Evolutionary conservation across 2,797 vertebrate genomes (phyloP).

Genomic region (Poecilia wingei): DNA sequence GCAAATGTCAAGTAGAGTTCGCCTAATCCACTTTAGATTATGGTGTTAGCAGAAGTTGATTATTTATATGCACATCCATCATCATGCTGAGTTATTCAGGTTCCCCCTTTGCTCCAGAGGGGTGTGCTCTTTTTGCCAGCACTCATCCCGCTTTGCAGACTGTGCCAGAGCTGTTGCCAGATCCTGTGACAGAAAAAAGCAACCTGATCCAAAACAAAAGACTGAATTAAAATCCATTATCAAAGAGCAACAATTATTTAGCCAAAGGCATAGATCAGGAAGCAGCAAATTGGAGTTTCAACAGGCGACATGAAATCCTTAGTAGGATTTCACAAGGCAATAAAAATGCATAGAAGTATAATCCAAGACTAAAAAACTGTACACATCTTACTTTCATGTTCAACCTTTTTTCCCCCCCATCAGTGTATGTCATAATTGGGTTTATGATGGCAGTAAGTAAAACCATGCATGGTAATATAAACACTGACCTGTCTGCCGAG

Average conservation of each 20-base stretch:
- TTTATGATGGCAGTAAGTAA: not conserved
- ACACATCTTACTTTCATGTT: not conserved
- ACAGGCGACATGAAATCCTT: not conserved
- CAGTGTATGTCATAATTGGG: not conserved
- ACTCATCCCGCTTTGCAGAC: not conserved
- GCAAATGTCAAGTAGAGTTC: not conserved
- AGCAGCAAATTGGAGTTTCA: not conserved
- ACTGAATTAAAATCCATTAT: not conserved
- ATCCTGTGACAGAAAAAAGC: not conserved
- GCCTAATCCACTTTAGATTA: not conserved
- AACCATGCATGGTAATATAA: not conserved
- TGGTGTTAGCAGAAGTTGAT: not conserved
- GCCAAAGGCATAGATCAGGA: not conserved
- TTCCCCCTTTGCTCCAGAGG: not conserved
- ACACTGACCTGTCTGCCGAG: not conserved
- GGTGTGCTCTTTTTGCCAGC: not conserved
- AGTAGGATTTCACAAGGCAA: not conserved
- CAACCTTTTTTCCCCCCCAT: not conserved
- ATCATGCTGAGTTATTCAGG: not conserved
- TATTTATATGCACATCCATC: not conserved
- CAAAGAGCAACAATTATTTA: not conserved
- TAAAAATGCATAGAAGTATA: not conserved
- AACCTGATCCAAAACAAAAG: conserved; percentile 1
- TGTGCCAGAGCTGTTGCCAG: not conserved
- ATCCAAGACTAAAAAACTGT: not conserved